Percentiles rank a stretch among this genome's conserved stretches.
These are phyloP conservation scores for Orchesella flavescens DNA, from an alignment of 2,888 invertebrate genomes.

Conservation along the genomic window DNA sequence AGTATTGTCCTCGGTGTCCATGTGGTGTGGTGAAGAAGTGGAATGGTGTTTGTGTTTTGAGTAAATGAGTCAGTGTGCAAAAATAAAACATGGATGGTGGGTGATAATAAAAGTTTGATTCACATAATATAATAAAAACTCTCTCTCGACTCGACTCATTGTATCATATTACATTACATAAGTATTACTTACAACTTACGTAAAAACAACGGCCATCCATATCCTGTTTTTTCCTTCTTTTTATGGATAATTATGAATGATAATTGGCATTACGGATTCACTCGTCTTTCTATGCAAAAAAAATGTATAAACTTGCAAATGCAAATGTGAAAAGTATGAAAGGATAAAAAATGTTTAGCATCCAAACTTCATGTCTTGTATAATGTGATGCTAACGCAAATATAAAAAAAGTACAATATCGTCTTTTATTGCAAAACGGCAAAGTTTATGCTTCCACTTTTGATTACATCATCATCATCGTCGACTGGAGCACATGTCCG, in stretches of 20 bases:
- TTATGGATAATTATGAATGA: no score
- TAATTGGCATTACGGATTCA: no score
- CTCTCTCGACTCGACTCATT: no score
- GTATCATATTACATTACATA: no score
- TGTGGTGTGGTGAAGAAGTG: not conserved
- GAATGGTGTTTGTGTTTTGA: not conserved
- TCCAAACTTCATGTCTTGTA: no score
- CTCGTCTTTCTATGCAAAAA: no score
- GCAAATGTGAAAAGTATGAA: no score
- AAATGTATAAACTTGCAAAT: no score
- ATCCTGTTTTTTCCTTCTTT: conserved; percentile 22
- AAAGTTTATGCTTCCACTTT: not conserved
- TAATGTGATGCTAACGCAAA: no score
- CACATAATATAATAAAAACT: not conserved
- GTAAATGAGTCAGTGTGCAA: conserved; percentile 41
- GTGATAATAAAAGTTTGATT: not conserved
- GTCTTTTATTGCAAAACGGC: not conserved
- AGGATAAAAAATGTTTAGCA: no score
- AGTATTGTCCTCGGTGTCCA: not conserved
- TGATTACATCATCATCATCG: conserved; percentile 6
- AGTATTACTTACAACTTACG: no score
- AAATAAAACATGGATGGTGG: conserved; percentile 19
- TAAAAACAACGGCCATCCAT: not conserved
- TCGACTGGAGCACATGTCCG: not conserved
- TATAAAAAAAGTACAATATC: not conserved